phyloP scores from a whole-genome alignment of 2,797 vertebrate species.

The Lacerta agilis region DNA sequence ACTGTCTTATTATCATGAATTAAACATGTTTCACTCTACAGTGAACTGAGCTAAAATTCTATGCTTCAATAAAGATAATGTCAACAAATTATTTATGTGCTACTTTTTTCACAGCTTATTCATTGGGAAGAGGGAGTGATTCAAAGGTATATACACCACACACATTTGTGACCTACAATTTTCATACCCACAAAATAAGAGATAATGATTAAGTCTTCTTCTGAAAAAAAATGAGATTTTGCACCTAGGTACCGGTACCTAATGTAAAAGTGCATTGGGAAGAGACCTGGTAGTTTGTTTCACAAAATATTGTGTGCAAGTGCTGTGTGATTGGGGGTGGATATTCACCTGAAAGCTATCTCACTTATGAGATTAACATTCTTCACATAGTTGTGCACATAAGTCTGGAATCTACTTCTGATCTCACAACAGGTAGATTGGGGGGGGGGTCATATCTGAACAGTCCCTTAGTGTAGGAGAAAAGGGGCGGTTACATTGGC shows the following conservation, averaged over 20 bases:
- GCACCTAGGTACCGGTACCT: too few relatives aligned
- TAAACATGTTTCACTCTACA: constrained; percentile 72
- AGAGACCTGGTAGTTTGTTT: neutral
- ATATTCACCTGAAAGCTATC: neutral
- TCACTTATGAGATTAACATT: neutral
- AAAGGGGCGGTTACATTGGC: neutral
- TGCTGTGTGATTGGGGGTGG: neutral
- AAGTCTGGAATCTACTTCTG: neutral
- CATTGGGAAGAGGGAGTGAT: neutral
- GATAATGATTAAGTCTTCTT: neutral
- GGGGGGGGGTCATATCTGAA: too few relatives aligned
- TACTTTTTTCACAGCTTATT: constrained; percentile 46
- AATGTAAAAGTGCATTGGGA: neutral
- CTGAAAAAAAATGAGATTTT: neutral
- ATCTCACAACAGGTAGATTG: neutral
- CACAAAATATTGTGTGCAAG: neutral
- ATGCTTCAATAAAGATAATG: constrained; percentile 79
- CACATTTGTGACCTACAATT: neutral
- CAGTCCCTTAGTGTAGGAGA: neutral
- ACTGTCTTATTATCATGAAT: constrained; percentile 70
- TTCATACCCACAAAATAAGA: neutral
- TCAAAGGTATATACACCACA: neutral
- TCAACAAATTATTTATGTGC: constrained; percentile 61
- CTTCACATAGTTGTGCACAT: neutral
- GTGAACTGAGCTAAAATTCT: constrained; percentile 74